These are phyloP conservation scores for Caenorhabditis macrosperma DNA, from an alignment of 2,888 invertebrate species.

Conservation along the genomic window DNA sequence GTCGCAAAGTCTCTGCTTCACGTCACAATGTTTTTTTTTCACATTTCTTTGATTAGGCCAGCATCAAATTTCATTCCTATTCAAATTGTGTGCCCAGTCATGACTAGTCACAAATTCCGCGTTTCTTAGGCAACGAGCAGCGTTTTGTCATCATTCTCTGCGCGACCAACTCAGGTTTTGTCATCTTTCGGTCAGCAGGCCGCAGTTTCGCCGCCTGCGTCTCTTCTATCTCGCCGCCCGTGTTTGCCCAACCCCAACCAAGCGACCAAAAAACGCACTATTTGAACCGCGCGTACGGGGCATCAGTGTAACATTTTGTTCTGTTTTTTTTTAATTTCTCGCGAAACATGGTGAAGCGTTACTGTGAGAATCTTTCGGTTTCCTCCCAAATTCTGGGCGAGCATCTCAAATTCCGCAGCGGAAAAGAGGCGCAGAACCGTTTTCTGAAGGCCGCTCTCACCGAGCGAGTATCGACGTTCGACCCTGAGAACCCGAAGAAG, in stretches of 20 bases:
- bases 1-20: background rate
- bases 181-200: constrained; percentile 24
- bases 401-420: constrained; percentile 56
- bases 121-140: constrained; percentile 39
- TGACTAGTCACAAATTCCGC: background rate
- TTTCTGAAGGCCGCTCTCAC: constrained; percentile 68
- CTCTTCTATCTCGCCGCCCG: background rate
- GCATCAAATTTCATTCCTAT: background rate
- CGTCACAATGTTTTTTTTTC: background rate
- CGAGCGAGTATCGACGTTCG: constrained; percentile 57
- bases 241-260: constrained; percentile 38
- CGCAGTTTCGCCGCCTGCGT: background rate
- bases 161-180: constrained; percentile 5
- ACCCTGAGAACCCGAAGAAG: constrained; percentile 47
- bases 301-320: constrained; percentile 27
- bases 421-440: constrained; percentile 62
- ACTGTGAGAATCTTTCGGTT: constrained; percentile 36
- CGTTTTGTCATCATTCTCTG: constrained; percentile 37
- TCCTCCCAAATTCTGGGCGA: constrained; percentile 62
- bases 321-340: background rate
- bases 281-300: constrained; percentile 32
- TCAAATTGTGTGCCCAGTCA: constrained; percentile 3
- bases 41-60: constrained; percentile 14
- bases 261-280: constrained; percentile 47
- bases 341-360: constrained; percentile 33